phyloP scores from a whole-genome alignment of 1,140 invertebrate genomes.

The Vanessa tameamea region DNA sequence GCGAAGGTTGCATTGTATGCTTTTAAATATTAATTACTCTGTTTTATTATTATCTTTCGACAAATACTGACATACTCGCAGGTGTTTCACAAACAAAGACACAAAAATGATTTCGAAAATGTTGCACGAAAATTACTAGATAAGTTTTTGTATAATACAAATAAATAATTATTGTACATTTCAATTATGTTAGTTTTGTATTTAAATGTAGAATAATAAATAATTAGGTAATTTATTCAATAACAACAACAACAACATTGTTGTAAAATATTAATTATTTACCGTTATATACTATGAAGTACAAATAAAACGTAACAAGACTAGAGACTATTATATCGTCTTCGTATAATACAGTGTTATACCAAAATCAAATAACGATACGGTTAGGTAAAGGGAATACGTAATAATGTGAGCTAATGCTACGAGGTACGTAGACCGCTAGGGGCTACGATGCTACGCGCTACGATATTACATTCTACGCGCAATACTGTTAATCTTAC shows the following conservation, averaged over 20 bases:
- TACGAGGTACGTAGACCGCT: conserved; percentile 23
- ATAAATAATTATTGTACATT: too few species aligned
- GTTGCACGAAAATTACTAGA: too few species aligned
- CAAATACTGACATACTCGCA: too few species aligned
- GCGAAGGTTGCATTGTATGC: too few species aligned
- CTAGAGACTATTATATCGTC: neutral
- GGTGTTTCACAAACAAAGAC: too few species aligned
- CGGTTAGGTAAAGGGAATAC: conserved; percentile 10
- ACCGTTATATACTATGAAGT: neutral
- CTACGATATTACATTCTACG: conserved; percentile 23
- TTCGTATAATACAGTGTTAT: neutral
- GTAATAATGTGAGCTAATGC: conserved; percentile 17
- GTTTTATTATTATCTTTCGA: too few species aligned
- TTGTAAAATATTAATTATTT: neutral
- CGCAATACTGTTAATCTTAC: conserved; percentile 10
- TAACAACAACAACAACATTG: neutral
- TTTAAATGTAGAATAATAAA: neutral
- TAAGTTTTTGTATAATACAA: too few species aligned
- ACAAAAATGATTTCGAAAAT: too few species aligned
- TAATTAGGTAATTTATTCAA: neutral
- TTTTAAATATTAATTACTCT: too few species aligned
- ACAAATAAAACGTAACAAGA: neutral
- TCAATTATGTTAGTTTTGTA: too few species aligned
- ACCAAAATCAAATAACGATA: conserved; percentile 3
- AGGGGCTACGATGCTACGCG: conserved; percentile 26